Conservation (phyloP, 2,113 vertebrate genomes). For the Hyperopisus bebe region DNA sequence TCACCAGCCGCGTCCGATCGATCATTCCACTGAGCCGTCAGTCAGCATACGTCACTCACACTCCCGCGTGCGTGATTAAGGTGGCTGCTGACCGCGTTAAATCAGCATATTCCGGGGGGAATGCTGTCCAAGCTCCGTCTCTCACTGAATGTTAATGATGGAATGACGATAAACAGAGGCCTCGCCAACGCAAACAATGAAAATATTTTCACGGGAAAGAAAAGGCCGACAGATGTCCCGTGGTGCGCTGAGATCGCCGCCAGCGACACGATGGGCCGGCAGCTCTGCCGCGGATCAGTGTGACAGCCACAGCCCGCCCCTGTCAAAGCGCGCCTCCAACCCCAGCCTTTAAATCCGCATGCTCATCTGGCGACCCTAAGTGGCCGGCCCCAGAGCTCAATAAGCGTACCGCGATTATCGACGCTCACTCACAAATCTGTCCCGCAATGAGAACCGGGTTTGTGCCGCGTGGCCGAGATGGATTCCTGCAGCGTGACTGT, state of each 20-base stretch:
- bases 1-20: neutral
- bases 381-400: neutral
- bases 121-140: neutral
- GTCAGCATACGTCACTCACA: neutral
- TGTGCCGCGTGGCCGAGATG: neutral
- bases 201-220: slow-evolving; percentile 7
- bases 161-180: slow-evolving; percentile 4
- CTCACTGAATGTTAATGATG: slow-evolving; percentile 16
- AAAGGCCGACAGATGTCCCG: neutral
- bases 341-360: neutral
- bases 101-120: neutral
- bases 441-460: neutral
- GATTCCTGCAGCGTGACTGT: neutral
- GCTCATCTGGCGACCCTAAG: neutral
- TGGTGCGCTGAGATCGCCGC: neutral
- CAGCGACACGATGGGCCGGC: neutral
- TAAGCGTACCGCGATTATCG: neutral
- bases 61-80: slow-evolving; percentile 13
- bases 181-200: neutral
- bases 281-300: neutral
- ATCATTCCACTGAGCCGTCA: neutral
- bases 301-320: neutral
- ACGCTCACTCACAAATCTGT: neutral
- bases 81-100: slow-evolving; percentile 17
- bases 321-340: neutral